A percentile compares a stretch with the other conserved stretches of the same genome.
Evolutionary conservation across 2,888 invertebrate genomes (phyloP).

Genomic region (Agriopis marginaria): DNA sequence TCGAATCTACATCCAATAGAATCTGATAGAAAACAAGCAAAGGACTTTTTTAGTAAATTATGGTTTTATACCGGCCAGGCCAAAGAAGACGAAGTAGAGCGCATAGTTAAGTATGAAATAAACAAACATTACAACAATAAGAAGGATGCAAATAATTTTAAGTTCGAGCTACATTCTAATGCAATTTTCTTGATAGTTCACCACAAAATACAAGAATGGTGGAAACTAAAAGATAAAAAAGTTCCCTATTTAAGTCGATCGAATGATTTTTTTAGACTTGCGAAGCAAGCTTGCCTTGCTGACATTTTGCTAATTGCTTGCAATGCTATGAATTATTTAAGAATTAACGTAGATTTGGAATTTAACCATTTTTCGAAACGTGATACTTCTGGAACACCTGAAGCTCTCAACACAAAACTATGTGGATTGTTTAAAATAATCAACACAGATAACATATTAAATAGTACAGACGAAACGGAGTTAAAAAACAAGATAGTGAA

Average conservation of each 20-base stretch:
- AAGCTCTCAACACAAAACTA: not conserved
- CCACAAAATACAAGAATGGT: slow-evolving; percentile 12
- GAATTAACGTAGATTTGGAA: slow-evolving; percentile 1
- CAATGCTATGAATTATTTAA: not conserved
- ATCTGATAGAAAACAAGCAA: slow-evolving; percentile 4
- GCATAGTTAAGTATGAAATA: slow-evolving; percentile 3
- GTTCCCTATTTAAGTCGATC: slow-evolving; percentile 1
- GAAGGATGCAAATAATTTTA: not conserved
- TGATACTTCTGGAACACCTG: not conserved
- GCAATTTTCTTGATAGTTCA: slow-evolving; percentile 10
- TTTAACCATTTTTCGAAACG: not conserved
- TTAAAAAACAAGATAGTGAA: slow-evolving; percentile 19
- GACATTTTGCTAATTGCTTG: not conserved
- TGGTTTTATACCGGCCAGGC: slow-evolving; percentile 6
- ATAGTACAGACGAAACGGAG: not conserved
- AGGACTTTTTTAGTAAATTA: not conserved
- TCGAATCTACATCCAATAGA: slow-evolving; percentile 13
- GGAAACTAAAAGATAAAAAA: slow-evolving; percentile 3
- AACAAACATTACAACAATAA: slow-evolving; percentile 7
- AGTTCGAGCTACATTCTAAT: slow-evolving; percentile 39
- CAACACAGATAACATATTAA: not conserved
- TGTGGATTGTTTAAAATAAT: not conserved
- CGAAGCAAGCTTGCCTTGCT: not conserved
- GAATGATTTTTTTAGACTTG: not conserved
- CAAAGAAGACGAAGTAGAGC: slow-evolving; percentile 1